Percentiles rank a stretch among this genome's conserved stretches.
Evolutionary conservation across 2,797 vertebrate species (phyloP).

Genomic region (Mycteria americana): DNA sequence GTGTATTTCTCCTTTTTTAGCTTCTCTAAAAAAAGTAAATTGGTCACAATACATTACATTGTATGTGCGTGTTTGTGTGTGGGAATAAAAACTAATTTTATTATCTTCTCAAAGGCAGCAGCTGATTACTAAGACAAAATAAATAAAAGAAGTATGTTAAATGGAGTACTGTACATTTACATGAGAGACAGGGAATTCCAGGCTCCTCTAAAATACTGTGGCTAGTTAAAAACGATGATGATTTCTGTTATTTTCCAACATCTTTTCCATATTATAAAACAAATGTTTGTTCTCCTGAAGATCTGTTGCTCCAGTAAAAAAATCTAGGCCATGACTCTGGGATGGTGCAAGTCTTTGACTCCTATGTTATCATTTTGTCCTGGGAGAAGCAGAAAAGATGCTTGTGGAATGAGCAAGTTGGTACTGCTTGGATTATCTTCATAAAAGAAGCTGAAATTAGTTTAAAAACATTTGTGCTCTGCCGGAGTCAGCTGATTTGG

Average conservation of each 20-base stretch:
- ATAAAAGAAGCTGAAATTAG: slow-evolving; percentile 39
- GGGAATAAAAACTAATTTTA: slow-evolving; percentile 35
- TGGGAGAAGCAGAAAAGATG: slow-evolving; percentile 35
- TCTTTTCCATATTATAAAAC: background rate
- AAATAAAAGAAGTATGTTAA: slow-evolving; percentile 17
- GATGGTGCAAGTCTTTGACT: slow-evolving; percentile 1
- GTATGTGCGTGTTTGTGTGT: background rate
- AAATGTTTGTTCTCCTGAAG: background rate
- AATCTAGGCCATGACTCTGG: background rate
- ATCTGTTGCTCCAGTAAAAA: background rate
- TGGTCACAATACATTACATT: background rate
- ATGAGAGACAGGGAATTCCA: background rate
- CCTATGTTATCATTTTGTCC: slow-evolving; percentile 15
- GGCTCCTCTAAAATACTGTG: background rate
- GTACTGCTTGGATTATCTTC: slow-evolving; percentile 54
- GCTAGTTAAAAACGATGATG: background rate
- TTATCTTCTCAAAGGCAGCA: slow-evolving; percentile 29
- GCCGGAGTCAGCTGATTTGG: slow-evolving; percentile 40
- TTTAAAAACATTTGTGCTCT: slow-evolving; percentile 45
- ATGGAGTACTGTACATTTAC: slow-evolving; percentile 3
- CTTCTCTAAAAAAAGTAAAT: slow-evolving; percentile 33
- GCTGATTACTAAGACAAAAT: slow-evolving; percentile 23
- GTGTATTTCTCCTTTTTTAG: slow-evolving; percentile 17
- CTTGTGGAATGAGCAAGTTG: slow-evolving; percentile 24
- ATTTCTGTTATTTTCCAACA: background rate